Base-by-base conservation (phyloP, 64 coral and sea anemone species). In the Astreopora myriophthalma region DNA sequence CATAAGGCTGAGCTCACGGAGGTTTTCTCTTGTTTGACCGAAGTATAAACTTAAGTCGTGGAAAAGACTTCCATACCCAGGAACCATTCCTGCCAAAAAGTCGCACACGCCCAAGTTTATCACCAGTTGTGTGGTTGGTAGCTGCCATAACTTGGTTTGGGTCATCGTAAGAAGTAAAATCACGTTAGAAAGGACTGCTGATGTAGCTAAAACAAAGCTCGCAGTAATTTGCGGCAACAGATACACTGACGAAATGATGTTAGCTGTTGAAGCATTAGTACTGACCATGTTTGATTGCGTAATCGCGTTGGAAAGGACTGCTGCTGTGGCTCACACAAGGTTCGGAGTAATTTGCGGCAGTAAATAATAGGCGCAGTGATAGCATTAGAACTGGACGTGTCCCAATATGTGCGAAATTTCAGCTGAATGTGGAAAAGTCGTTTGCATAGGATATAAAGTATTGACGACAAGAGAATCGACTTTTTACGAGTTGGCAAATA, bases 161-260 rank as follows among this genome's bases (percentile, higher is more conserved):
- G 28, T 8, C 28, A 2, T 57, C 76, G 76, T 1, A 20, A 60
- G 20, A 80, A 60, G 28, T 33, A 80, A 80, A 33, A 80, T 5
- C 23, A 80, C n/a, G 16, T 80, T 80, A 8, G 76, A n/a, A 7
- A 58, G 12, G 29, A 80, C 76, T 2, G 76, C 76, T 58, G 76
- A 48, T 34, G 48, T 35, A 2, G 76, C 27, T 16, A 60, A 2
- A 26, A 80, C 13, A 28, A 80, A 0, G 16, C 0, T 58, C 3
- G 34, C 13, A 80, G 34, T 60, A 17, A 30, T 16, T 0, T 58
- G 76, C 5, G 49, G 16, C 7, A 80, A n/a, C n/a, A n/a, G n/a
- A n/a, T n/a, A n/a, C n/a, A n/a, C n/a, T n/a, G n/a, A n/a, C n/a
- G n/a, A n/a, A n/a, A n/a, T n/a, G n/a, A n/a, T n/a, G n/a, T n/a